phyloP scores from a whole-genome alignment of 2,113 vertebrate genomes.

The Charina bottae region DNA sequence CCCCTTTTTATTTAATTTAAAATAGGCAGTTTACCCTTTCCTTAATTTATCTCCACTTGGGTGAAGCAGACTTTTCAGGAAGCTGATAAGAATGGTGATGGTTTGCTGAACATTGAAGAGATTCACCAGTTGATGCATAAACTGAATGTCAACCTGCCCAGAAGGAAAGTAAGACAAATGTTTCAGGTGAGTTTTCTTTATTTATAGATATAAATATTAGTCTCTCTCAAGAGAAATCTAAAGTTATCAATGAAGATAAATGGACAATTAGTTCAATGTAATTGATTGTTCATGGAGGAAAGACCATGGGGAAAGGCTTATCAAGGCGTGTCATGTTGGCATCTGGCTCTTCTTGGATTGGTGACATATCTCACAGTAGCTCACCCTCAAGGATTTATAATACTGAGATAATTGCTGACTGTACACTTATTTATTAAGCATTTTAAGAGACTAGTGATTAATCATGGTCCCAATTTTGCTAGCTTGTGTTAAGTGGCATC shows the following conservation, averaged over 20 bases:
- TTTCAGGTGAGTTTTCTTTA: conserved; percentile 86
- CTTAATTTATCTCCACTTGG: conserved; percentile 85
- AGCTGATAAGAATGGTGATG: conserved; percentile 96
- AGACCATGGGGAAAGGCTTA: neutral
- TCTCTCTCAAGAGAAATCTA: neutral
- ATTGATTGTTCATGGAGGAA: neutral
- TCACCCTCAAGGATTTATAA: conserved; percentile 6
- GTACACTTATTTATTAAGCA: neutral
- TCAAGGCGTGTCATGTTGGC: neutral
- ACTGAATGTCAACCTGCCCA: conserved; percentile 94
- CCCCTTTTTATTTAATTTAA: no score
- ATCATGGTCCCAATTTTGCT: neutral
- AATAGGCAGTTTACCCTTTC: conserved; percentile 58
- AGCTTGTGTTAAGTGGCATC: neutral
- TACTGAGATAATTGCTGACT: conserved; percentile 14
- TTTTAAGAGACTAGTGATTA: neutral
- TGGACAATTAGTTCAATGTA: neutral
- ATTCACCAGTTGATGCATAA: conserved; percentile 97
- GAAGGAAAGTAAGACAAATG: conserved; percentile 97
- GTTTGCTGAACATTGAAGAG: conserved; percentile 94
- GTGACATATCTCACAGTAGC: neutral
- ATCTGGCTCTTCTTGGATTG: neutral
- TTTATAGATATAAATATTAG: neutral
- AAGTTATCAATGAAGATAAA: neutral
- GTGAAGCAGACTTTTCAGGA: conserved; percentile 98